Percentiles rank a stretch among this genome's conserved stretches.
Conservation (phyloP, 2,797 vertebrate species). For the Ibycter americanus region DNA sequence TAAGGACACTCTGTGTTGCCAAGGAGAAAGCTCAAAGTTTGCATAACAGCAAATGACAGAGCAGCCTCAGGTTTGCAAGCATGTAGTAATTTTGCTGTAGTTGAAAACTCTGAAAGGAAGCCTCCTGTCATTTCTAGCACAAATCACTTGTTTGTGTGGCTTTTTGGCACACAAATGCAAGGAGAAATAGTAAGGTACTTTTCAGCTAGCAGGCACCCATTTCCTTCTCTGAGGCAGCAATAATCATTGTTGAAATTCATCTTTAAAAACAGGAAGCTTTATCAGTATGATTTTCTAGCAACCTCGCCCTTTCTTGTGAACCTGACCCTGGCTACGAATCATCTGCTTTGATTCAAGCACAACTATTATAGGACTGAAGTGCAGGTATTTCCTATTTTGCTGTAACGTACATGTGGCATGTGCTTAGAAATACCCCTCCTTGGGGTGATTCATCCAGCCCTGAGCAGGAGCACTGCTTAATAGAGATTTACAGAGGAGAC, state of each 20-base stretch:
- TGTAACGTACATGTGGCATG: neutral
- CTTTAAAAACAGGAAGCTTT: constrained; percentile 78
- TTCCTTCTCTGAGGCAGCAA: constrained; percentile 63
- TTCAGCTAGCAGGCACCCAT: constrained; percentile 33
- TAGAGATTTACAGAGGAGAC: neutral
- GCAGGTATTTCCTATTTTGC: constrained; percentile 66
- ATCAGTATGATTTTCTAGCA: constrained; percentile 67
- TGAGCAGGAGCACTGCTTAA: neutral
- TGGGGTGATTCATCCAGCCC: neutral
- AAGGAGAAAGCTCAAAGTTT: constrained; percentile 39
- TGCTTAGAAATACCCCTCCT: constrained; percentile 6
- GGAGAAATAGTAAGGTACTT: constrained; percentile 20
- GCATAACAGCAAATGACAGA: neutral
- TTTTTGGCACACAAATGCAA: neutral
- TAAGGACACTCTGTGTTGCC: neutral
- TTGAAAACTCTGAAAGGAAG: constrained; percentile 43
- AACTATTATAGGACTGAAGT: neutral
- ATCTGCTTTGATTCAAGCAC: constrained; percentile 47
- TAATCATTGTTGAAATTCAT: constrained; percentile 68
- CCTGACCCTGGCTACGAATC: constrained; percentile 3
- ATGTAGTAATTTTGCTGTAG: neutral
- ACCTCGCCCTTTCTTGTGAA: constrained; percentile 70
- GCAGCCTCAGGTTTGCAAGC: neutral
- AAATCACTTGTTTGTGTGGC: constrained; percentile 36
- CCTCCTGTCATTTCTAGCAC: constrained; percentile 46